Conservation (phyloP, 2,113 vertebrate species). For the Corythornis cristatus region DNA sequence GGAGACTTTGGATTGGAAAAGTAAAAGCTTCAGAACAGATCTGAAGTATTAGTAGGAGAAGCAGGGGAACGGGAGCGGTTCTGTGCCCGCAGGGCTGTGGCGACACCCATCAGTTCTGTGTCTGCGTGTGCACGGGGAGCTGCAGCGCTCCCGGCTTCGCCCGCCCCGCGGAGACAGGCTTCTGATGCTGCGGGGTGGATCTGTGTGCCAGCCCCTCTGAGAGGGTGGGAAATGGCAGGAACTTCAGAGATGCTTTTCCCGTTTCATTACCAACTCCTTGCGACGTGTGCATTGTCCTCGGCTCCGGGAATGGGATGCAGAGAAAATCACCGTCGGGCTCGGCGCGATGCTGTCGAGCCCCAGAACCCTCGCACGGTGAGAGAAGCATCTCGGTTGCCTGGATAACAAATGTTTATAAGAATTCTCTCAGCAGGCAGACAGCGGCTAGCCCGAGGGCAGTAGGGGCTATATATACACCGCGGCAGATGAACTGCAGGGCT, state of each 20-base stretch:
- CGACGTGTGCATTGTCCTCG: neutral
- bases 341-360: slow-evolving; percentile 20
- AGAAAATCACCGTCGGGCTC: neutral
- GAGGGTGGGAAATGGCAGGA: slow-evolving; percentile 24
- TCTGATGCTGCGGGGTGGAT: slow-evolving; percentile 24
- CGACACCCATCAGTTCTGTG: neutral
- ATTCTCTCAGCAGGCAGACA: slow-evolving; percentile 57
- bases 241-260: slow-evolving; percentile 37
- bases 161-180: neutral
- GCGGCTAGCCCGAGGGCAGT: slow-evolving; percentile 56
- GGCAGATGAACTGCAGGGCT: slow-evolving; percentile 41
- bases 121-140: neutral
- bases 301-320: slow-evolving; percentile 8
- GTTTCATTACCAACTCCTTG: slow-evolving; percentile 50
- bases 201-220: neutral
- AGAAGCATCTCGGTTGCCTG: slow-evolving; percentile 52
- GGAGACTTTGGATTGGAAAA: slow-evolving; percentile 18
- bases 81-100: neutral
- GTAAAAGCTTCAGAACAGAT: slow-evolving; percentile 24
- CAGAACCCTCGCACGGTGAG: slow-evolving; percentile 23
- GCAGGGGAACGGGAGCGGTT: neutral
- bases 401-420: slow-evolving; percentile 72
- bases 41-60: slow-evolving; percentile 23
- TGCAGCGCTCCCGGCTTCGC: neutral
- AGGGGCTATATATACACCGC: slow-evolving; percentile 24